A percentile compares a stretch with the other conserved stretches of the same genome.
phyloP scores from a whole-genome alignment of 2,888 invertebrate species.

The Apomyelois bistriatella region DNA sequence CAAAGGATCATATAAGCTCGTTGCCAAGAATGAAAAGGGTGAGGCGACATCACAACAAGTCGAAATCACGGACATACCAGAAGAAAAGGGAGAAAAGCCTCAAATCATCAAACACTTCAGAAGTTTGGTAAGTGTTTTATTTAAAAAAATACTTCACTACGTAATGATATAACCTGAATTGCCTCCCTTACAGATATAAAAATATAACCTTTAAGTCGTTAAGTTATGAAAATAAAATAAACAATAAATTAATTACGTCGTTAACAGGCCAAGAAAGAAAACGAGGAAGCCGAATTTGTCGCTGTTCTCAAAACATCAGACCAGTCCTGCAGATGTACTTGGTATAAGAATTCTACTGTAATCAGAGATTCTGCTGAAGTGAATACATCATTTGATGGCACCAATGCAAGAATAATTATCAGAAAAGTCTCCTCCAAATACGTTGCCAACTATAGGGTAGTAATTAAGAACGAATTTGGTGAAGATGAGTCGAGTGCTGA shows the following conservation, averaged over 20 bases:
- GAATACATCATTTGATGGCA: constrained; percentile 91
- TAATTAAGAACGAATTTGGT: constrained; percentile 94
- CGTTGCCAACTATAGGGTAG: constrained; percentile 90
- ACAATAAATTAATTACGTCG: no score
- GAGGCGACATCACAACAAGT: constrained; percentile 94
- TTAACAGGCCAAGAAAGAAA: constrained; percentile 70
- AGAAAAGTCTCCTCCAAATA: constrained; percentile 87
- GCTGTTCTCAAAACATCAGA: constrained; percentile 87
- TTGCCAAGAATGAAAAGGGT: constrained; percentile 95
- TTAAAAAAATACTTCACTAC: not conserved
- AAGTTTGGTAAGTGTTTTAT: constrained; percentile 82
- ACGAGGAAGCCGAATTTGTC: constrained; percentile 87
- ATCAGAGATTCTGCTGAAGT: constrained; percentile 88
- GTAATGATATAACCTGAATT: no score
- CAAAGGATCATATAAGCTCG: constrained; percentile 93
- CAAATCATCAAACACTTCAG: constrained; percentile 88
- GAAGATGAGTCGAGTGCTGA: constrained; percentile 93
- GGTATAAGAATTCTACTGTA: constrained; percentile 91
- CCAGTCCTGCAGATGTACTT: constrained; percentile 89
- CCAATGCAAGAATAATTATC: constrained; percentile 88
- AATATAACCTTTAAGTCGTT: no score
- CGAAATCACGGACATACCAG: constrained; percentile 91
- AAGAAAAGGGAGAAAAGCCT: constrained; percentile 88
- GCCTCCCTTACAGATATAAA: no score
- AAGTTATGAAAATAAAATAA: no score